Evolutionary conservation across 2,888 invertebrate species (phyloP), one percentile per base, ranked within the genome.

Genomic region (Tinea trinotella): DNA sequence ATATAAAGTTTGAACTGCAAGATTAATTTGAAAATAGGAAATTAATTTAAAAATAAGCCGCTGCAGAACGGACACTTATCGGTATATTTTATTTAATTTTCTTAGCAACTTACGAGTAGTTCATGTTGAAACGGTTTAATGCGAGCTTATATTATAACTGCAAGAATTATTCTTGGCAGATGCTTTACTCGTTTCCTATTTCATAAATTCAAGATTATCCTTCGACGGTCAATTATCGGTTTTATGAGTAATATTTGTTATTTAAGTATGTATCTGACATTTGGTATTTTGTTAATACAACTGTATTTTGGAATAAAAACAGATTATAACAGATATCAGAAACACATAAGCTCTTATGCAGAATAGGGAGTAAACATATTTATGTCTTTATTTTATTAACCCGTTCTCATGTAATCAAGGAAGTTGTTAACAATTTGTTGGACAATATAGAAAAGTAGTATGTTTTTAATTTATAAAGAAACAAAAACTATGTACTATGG

Each of bases 251-350:
- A 15, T 13, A 58, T 59, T 64, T 65, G 70, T 69, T 68, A 70
- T 64, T 64, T 64, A 59, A 62, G 60, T 56, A 56, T 60, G 59
- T 63, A 60, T 62, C 66, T 69, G 70, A 67, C 64, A 67, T 71
- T 70, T 62, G 59, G 57, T 59, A 61, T 67, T 5, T n/a, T 1
- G 48, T 9, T 48, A 18, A 48, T 48, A 18, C 48, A 48, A 48
- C 48, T 10, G n/a, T 48, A 48, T 4, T 54, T 24, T 53, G 53
- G 50, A 40, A 36, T 58, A 61, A 30, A 62, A 63, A 62, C 61
- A 63, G 65, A 68, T 68, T 62, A 60, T 69, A n/a, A n/a, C n/a
- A n/a, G n/a, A n/a, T 65, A 66, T 70, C 64, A 62, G 59, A 64
- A 64, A 60, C 60, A 63, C 62, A 61, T 64, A 61, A 62, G 62